Evolutionary conservation across 2,797 vertebrate species (phyloP).

Genomic region (Sebastes hopkinsi): DNA sequence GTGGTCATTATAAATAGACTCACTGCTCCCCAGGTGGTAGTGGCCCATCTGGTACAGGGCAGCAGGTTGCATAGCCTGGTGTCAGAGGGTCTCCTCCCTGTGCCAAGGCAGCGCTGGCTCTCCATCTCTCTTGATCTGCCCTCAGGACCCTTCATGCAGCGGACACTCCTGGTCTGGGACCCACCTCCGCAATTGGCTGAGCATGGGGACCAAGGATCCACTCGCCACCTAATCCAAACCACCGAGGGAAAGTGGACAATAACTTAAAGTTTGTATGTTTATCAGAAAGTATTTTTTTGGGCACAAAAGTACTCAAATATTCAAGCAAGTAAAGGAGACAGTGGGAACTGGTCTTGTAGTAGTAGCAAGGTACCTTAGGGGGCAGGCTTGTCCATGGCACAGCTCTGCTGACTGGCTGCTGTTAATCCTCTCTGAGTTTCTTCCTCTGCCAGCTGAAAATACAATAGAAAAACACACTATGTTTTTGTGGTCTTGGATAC

Average conservation of each 20-base stretch:
- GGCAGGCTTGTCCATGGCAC: constrained; percentile 90
- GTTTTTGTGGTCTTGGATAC: background rate
- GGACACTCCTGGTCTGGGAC: constrained; percentile 86
- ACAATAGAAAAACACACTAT: background rate
- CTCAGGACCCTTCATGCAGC: constrained; percentile 84
- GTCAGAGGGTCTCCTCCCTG: constrained; percentile 85
- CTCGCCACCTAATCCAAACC: constrained; percentile 85
- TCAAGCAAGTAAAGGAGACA: background rate
- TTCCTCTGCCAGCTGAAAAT: constrained; percentile 79
- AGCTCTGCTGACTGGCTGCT: constrained; percentile 72
- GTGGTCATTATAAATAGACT: constrained; percentile 35
- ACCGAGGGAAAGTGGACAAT: background rate
- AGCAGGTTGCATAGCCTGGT: constrained; percentile 87
- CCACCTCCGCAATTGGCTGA: constrained; percentile 90
- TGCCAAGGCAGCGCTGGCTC: constrained; percentile 79
- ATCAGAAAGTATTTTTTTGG: no score
- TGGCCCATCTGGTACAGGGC: constrained; percentile 88
- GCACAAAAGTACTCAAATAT: no score
- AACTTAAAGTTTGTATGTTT: background rate
- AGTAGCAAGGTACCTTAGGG: constrained; percentile 83
- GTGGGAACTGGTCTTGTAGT: constrained; percentile 18
- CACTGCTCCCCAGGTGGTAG: constrained; percentile 80
- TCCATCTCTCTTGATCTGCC: constrained; percentile 75
- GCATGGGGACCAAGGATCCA: constrained; percentile 90
- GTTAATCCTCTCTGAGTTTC: constrained; percentile 77